Conservation (phyloP, 2,113 vertebrate species). For the Parus major region DNA sequence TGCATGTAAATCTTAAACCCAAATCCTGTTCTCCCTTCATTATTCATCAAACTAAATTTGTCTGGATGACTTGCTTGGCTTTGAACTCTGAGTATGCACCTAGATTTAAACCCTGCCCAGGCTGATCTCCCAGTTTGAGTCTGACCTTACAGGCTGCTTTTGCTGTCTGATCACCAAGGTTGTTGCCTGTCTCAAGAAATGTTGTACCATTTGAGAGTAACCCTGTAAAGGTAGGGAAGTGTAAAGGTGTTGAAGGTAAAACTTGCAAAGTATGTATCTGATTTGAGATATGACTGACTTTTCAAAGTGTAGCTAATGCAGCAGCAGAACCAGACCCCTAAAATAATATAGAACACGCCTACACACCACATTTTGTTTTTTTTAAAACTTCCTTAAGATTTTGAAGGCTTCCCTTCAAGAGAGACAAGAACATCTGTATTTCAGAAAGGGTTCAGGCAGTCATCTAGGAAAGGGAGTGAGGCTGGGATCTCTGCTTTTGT, state of each 20-base stretch:
- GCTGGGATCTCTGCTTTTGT: not conserved
- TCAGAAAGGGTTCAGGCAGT: not conserved
- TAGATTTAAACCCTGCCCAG: not conserved
- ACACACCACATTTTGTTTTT: fast-evolving
- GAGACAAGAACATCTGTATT: not conserved
- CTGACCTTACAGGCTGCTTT: not conserved
- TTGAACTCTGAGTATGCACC: not conserved
- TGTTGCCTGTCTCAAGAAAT: not conserved
- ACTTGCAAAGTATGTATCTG: not conserved
- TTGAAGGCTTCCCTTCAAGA: not conserved
- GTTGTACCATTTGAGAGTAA: not conserved
- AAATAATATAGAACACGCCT: not conserved
- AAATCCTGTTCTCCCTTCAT: not conserved
- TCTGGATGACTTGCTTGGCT: not conserved
- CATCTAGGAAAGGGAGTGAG: not conserved
- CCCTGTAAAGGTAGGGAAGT: not conserved
- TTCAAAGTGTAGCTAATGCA: not conserved
- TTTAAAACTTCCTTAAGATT: not conserved
- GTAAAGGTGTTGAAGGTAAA: not conserved
- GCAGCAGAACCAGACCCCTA: not conserved
- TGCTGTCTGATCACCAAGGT: not conserved
- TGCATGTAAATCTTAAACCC: not conserved
- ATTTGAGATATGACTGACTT: not conserved
- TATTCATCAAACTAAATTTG: not conserved
- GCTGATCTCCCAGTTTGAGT: not conserved